Evolutionary conservation across 2,113 vertebrate genomes (phyloP), one percentile per base, ranked within the genome.

Genomic region (Xiphias gladius): DNA sequence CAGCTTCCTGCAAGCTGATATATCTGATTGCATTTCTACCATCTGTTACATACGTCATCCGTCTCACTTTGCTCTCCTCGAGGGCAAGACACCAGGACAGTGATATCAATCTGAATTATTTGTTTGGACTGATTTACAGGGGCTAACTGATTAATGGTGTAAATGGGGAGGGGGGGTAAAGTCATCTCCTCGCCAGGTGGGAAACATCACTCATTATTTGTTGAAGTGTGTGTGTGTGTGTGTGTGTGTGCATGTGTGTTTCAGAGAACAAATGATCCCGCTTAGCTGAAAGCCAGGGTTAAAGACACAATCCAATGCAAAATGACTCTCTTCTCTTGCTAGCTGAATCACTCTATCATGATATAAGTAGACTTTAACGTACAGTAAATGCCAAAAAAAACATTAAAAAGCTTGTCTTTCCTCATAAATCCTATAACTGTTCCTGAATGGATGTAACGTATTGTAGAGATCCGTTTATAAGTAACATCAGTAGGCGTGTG

Each of bases 41-140:
- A 73, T 71, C 83, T 82, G 74, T 59, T 22, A 8, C 35, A 24
- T n/a, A 32, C 48, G 13, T 65, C 80, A 71, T 88, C 84, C 1
- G 3, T 90, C 79, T 85, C 65, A 77, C 67, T 86, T 79, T 32
- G 62, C 28, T 41, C 28, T 59, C 28, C 63, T 39, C 13, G 28
- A 78, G 79, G 82, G 43, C 32, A 19, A 35, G 14, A n/a, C 76
- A 17, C 22, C 63, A 68, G 50, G 32, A 70, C 68, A 4, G 66
- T 1, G 9, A 39, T 28, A 80, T 85, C 65, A 80, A 52, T 85
- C 77, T 43, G 50, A 85, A 37, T 71, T 39, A 13, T 76, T 8
- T 24, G 28, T 39, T 54, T 39, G 17, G 14, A 22, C 55, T 62
- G 62, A 67, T 73, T 52, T 54, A 43, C 26, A 61, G 28, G 7